Percentiles rank a stretch among this genome's conserved stretches.
Evolutionary conservation across 2,113 vertebrate species (phyloP).

Genomic region (Pterocles gutturalis): DNA sequence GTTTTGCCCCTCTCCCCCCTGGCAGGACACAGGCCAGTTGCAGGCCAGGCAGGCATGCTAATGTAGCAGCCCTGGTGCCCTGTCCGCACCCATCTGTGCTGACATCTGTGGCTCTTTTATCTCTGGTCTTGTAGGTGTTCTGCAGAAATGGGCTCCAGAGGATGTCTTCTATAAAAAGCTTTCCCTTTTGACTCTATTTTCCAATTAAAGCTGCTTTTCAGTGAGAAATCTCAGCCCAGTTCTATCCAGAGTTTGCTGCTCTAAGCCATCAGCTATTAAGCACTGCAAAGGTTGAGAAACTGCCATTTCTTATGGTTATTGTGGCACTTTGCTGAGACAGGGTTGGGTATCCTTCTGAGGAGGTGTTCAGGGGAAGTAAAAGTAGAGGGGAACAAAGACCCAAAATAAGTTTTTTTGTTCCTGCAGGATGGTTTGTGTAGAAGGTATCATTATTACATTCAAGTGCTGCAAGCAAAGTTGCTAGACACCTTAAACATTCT

Average conservation of each 20-base stretch:
- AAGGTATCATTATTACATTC: neutral
- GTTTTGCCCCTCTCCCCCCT: neutral
- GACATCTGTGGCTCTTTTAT: neutral
- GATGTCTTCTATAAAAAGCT: neutral
- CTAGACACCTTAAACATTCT: neutral
- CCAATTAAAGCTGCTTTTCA: neutral
- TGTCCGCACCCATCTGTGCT: neutral
- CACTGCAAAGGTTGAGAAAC: neutral
- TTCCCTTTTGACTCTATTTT: neutral
- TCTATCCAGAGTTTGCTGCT: neutral
- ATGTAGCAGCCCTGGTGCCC: neutral
- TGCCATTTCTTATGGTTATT: neutral
- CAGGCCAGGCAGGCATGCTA: neutral
- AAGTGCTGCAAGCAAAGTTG: neutral
- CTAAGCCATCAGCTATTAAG: neutral
- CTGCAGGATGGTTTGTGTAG: neutral
- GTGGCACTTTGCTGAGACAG: neutral
- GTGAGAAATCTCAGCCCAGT: neutral
- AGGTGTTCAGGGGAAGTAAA: neutral
- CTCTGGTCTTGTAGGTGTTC: neutral
- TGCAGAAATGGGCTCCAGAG: neutral
- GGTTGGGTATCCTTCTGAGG: neutral
- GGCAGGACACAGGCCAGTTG: fast-evolving
- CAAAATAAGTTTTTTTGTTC: neutral
- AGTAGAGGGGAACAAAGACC: neutral